Conservation (phyloP, 2,113 vertebrate species). For the Myiozetetes cayanensis region DNA sequence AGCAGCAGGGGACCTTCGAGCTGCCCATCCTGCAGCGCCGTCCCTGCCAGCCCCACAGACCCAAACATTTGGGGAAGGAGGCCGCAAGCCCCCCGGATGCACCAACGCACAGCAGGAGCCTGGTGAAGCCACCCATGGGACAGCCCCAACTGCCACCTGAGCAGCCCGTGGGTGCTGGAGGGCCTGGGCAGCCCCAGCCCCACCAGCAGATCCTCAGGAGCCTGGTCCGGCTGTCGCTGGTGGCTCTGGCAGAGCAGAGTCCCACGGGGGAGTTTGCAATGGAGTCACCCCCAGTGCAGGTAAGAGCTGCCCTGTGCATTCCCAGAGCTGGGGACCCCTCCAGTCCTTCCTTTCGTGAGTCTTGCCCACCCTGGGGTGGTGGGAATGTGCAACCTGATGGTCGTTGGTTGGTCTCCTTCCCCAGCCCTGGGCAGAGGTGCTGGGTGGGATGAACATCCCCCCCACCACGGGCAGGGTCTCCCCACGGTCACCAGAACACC, state of each 20-base stretch:
- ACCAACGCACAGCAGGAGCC: conserved; percentile 49
- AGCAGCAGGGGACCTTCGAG: conserved; percentile 52
- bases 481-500: background rate
- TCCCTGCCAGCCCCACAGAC: conserved; percentile 67
- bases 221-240: conserved; percentile 91
- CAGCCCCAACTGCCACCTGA: background rate
- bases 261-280: conserved; percentile 81
- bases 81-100: background rate
- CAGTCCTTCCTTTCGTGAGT: background rate
- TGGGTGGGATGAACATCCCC: background rate
- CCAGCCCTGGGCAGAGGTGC: background rate
- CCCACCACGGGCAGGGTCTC: fast-evolving
- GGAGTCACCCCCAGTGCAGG: conserved; percentile 92
- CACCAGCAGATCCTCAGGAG: conserved; percentile 85
- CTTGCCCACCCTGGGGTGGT: background rate
- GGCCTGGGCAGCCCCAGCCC: conserved; percentile 55
- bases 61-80: conserved; percentile 31
- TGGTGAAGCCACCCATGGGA: conserved; percentile 33
- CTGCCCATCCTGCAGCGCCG: conserved; percentile 56
- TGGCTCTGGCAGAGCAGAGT: conserved; percentile 85
- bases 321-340: background rate
- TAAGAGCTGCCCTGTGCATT: conserved; percentile 26
- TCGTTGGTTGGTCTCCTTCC: background rate
- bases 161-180: conserved; percentile 10
- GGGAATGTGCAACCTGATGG: background rate